Conservation (phyloP, 2,888 invertebrate species). For the Athalia cordata region DNA sequence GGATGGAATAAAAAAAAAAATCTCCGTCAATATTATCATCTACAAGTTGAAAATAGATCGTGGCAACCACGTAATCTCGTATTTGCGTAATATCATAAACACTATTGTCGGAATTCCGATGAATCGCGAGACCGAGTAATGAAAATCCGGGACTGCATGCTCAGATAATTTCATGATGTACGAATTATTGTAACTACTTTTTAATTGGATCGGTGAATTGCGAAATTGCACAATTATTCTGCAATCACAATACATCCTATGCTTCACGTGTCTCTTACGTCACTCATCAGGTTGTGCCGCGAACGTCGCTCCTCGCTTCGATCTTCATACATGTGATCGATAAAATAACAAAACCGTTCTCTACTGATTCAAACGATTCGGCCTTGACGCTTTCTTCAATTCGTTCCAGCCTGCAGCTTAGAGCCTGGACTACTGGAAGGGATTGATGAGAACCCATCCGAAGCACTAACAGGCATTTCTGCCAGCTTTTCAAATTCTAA, state of each 20-base stretch:
- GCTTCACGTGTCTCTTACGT: too few relatives aligned
- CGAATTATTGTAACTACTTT: too few relatives aligned
- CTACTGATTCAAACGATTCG: background rate
- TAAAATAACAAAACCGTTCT: too few relatives aligned
- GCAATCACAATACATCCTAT: background rate
- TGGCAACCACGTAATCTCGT: constrained; percentile 21
- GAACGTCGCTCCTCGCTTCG: too few relatives aligned
- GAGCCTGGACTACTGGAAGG: background rate
- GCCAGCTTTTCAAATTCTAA: background rate
- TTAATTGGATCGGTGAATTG: too few relatives aligned
- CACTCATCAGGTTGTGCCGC: too few relatives aligned
- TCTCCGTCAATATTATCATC: constrained; percentile 7
- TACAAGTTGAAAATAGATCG: constrained; percentile 34
- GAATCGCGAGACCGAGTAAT: constrained; percentile 7
- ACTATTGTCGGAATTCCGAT: background rate
- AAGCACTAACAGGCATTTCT: constrained; percentile 18
- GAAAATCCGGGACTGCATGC: too few relatives aligned
- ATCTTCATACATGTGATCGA: too few relatives aligned
- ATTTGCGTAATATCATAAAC: constrained; percentile 25
- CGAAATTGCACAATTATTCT: too few relatives aligned
- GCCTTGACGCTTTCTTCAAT: background rate
- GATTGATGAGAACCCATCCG: background rate
- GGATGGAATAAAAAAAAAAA: constrained; percentile 13
- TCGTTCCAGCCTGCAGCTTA: constrained; percentile 28
- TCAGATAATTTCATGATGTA: too few relatives aligned